Percentiles rank a stretch among this genome's conserved stretches.
Evolutionary conservation across 1,140 invertebrate genomes (phyloP).

Genomic region (Hylyphantes graminicola): DNA sequence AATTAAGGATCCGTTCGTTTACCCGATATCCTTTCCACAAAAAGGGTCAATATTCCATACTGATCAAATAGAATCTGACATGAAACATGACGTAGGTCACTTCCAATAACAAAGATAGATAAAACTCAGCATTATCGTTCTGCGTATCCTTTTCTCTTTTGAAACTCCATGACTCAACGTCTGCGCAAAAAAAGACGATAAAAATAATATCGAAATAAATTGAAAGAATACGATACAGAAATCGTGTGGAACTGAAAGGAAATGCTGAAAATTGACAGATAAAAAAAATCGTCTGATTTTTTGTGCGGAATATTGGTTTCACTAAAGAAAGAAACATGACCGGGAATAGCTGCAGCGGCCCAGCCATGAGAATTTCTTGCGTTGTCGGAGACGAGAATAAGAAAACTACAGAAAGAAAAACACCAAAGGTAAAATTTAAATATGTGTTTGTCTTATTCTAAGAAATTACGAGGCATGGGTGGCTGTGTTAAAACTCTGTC

Average conservation of each 20-base stretch:
- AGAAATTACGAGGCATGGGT: too few relatives aligned
- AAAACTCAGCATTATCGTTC: not conserved
- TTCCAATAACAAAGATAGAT: not conserved
- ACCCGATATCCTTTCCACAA: not conserved
- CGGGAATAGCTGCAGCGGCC: not conserved
- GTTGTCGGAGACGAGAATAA: not conserved
- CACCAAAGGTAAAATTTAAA: conserved; percentile 14
- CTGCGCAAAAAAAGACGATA: conserved; percentile 3
- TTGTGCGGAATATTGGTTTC: not conserved
- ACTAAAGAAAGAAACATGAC: conserved; percentile 31
- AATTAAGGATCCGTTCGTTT: not conserved
- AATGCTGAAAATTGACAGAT: conserved; percentile 24
- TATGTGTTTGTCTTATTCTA: too few relatives aligned
- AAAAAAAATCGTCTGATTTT: conserved; percentile 10
- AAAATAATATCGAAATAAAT: not conserved
- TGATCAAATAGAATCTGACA: not conserved
- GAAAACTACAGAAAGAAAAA: conserved; percentile 11
- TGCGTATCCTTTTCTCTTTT: conserved; percentile 2
- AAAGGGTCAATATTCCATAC: conserved; percentile 21
- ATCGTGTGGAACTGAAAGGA: conserved; percentile 12
- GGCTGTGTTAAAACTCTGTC: too few relatives aligned
- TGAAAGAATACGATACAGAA: conserved; percentile 21
- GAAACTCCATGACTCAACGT: conserved; percentile 34
- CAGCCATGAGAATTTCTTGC: conserved; percentile 19
- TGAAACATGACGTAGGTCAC: not conserved